Evolutionary conservation across 2,113 vertebrate species (phyloP).

Genomic region (Hippocampus comes): DNA sequence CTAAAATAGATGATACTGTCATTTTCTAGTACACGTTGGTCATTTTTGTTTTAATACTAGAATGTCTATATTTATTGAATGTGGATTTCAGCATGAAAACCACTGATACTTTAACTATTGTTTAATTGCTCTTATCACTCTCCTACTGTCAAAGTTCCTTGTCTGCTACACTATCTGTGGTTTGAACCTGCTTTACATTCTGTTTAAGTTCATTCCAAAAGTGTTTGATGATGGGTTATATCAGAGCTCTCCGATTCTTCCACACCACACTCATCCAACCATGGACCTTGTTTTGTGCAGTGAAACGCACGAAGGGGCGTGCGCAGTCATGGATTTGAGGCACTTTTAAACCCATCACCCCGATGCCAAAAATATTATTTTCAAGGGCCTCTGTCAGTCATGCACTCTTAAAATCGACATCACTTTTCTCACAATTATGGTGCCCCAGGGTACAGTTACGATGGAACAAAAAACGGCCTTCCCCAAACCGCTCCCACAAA

Average conservation of each 20-base stretch:
- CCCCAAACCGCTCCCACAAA: background rate
- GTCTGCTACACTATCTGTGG: conserved; percentile 24
- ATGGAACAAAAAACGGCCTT: background rate
- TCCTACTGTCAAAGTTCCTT: conserved; percentile 30
- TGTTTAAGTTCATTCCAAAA: background rate
- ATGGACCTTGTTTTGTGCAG: conserved; percentile 2
- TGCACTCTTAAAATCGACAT: background rate
- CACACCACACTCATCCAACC: conserved; percentile 1
- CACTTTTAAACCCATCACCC: background rate
- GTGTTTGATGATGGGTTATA: background rate
- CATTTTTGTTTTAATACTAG: background rate
- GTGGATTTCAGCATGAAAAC: background rate
- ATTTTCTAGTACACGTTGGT: background rate
- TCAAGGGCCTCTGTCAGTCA: background rate
- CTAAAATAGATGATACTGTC: conserved; percentile 2
- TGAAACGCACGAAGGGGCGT: conserved; percentile 2
- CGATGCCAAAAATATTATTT: conserved; percentile 5
- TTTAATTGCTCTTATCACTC: conserved; percentile 55
- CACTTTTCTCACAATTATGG: background rate
- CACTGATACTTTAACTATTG: background rate
- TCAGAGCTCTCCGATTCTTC: background rate
- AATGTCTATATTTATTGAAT: background rate
- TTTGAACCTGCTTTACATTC: no score
- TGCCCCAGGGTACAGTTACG: background rate
- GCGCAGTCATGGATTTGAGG: background rate